Percentiles rank a stretch among this genome's conserved stretches.
Conservation (phyloP, 2,113 vertebrate genomes). For the Percopsis transmontana region DNA sequence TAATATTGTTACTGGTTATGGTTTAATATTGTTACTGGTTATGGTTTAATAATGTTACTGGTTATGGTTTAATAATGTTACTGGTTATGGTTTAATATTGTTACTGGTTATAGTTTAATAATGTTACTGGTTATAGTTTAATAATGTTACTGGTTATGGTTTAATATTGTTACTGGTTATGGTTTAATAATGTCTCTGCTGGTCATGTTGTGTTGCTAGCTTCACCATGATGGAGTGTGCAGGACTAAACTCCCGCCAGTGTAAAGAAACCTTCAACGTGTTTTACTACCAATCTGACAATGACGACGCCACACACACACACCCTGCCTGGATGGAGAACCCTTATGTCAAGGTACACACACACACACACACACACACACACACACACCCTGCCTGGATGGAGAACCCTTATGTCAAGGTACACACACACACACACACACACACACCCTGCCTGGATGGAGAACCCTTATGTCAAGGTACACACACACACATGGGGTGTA, state of each 20-base stretch:
- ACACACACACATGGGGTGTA: neutral
- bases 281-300: conserved; percentile 74
- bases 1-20: no score
- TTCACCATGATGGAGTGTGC: conserved; percentile 88
- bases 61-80: no score
- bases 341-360: conserved; percentile 70
- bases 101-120: no score
- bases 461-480: conserved; percentile 77
- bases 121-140: no score
- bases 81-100: no score
- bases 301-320: conserved; percentile 72
- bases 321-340: conserved; percentile 85
- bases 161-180: no score
- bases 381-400: conserved; percentile 80
- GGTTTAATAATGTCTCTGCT: no score
- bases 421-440: conserved; percentile 3
- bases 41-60: no score
- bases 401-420: conserved; percentile 84
- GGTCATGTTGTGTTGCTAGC: conserved; percentile 36
- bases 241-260: conserved; percentile 72
- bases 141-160: no score
- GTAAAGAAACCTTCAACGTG: conserved; percentile 86
- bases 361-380: conserved; percentile 38
- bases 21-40: no score
- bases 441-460: conserved; percentile 81